Conservation (phyloP, 2,113 vertebrate genomes). For the Sitta europaea region DNA sequence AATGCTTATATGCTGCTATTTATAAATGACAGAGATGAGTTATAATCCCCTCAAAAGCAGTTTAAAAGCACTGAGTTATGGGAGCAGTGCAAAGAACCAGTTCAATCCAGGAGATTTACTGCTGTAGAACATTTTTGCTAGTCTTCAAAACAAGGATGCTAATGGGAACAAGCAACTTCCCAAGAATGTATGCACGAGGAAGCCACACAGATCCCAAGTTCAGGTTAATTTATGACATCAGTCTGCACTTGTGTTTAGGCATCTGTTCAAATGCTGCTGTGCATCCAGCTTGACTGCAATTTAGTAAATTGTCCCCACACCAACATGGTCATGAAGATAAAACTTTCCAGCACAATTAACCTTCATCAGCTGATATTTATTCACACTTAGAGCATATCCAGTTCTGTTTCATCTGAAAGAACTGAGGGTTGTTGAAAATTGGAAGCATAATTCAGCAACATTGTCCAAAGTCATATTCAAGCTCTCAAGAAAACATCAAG, state of each 20-base stretch:
- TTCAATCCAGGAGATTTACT: background rate
- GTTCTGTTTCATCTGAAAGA: background rate
- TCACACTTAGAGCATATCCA: background rate
- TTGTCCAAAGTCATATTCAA: background rate
- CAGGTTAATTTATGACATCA: background rate
- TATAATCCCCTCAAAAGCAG: background rate
- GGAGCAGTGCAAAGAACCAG: background rate
- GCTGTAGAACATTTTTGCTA: background rate
- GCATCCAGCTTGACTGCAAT: background rate
- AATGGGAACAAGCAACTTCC: background rate
- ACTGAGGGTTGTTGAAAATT: background rate
- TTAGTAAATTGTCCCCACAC: background rate
- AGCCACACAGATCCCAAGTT: background rate
- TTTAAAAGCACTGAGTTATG: background rate
- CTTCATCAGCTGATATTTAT: background rate
- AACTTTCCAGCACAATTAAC: background rate
- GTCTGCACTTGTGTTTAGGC: background rate
- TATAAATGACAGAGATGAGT: background rate
- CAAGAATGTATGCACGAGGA: background rate
- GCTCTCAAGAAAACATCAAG: background rate
- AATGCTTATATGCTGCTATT: background rate
- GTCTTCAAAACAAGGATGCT: background rate
- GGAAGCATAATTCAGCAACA: background rate
- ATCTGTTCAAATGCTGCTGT: background rate
- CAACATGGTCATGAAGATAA: background rate